Evolutionary conservation across 1,140 invertebrate species (phyloP).

Genomic region (Gryllus bimaculatus): DNA sequence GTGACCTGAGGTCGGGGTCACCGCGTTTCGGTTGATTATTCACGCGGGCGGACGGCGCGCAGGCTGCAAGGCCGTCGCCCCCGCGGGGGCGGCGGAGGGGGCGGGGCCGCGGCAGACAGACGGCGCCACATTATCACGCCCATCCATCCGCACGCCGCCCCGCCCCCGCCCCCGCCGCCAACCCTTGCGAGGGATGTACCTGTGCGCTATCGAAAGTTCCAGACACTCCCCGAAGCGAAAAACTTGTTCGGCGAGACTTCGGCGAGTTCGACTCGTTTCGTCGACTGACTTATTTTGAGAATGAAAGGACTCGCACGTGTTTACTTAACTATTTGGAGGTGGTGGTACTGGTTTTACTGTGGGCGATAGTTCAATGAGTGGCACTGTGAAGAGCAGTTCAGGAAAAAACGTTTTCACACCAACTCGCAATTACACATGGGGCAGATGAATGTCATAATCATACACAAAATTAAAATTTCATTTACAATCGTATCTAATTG

Average conservation of each 20-base stretch:
- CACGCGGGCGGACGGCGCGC: background rate
- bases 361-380: no score
- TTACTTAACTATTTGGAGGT: no score
- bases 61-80: background rate
- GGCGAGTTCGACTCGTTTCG: background rate
- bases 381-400: no score
- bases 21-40: background rate
- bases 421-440: no score
- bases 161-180: no score
- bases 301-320: background rate
- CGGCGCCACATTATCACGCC: background rate
- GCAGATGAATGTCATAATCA: no score
- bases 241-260: background rate
- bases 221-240: background rate
- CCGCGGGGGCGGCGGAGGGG: background rate
- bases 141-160: background rate
- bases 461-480: no score
- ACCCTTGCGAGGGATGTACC: background rate
- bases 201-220: no score
- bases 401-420: no score
- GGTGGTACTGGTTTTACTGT: no score
- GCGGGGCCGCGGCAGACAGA: background rate
- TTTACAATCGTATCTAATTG: no score
- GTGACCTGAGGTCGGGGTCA: background rate
- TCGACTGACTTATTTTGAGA: background rate